These are phyloP conservation scores for Phaonia tiefii DNA, from an alignment of 2,888 invertebrate genomes.

Conservation along the genomic window DNA sequence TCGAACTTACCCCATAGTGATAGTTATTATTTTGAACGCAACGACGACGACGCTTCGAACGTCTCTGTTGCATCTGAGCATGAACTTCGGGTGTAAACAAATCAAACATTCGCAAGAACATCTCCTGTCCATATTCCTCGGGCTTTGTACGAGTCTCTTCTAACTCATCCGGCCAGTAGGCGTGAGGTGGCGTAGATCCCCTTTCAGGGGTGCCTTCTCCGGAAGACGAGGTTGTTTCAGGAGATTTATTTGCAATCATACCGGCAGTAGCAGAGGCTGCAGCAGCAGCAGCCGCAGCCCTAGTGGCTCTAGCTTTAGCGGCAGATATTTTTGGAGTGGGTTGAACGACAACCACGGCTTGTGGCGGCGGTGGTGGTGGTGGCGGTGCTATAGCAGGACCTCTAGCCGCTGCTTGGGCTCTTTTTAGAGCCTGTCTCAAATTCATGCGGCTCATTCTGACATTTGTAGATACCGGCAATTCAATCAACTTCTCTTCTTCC, in stretches of 20 bases:
- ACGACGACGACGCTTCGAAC: slow-evolving; percentile 79
- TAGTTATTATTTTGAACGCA: slow-evolving; percentile 78
- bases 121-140: slow-evolving; percentile 75
- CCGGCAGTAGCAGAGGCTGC: slow-evolving; percentile 29
- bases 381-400: slow-evolving; percentile 20
- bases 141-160: slow-evolving; percentile 68
- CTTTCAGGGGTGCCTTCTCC: slow-evolving; percentile 73
- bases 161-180: slow-evolving; percentile 71
- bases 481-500: slow-evolving; percentile 40
- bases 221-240: slow-evolving; percentile 70
- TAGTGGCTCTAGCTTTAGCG: background rate
- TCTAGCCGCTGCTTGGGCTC: slow-evolving; percentile 71
- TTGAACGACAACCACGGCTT: slow-evolving; percentile 30
- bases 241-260: slow-evolving; percentile 41
- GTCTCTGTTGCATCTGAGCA: slow-evolving; percentile 76
- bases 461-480: slow-evolving; percentile 68
- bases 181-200: slow-evolving; percentile 66
- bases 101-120: slow-evolving; percentile 76
- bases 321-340: background rate
- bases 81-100: slow-evolving; percentile 76
- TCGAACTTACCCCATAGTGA: slow-evolving; percentile 75
- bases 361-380: slow-evolving; percentile 24
- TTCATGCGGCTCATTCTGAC: slow-evolving; percentile 77
- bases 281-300: slow-evolving; percentile 32
- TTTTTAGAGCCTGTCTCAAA: slow-evolving; percentile 76